Base-by-base conservation (phyloP, 2,113 vertebrate genomes). In the Helogale parvula region DNA sequence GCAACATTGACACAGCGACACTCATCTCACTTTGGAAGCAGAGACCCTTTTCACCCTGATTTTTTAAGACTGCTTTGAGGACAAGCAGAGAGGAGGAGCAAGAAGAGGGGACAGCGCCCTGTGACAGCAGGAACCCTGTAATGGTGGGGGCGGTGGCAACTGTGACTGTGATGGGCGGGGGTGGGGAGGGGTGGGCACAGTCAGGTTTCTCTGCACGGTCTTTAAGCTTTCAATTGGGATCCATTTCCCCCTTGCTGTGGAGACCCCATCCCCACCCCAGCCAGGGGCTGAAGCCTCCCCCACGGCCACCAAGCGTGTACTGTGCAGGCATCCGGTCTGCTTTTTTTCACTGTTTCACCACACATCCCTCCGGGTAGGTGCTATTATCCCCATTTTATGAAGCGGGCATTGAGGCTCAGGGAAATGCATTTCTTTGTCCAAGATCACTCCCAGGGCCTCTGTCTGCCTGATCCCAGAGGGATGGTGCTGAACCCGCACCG, bases 381-480 rank as follows among this genome's bases (percentile, higher is more conserved):
- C 88, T 77, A 17, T 72, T 93, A 66, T 86, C 69, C 80, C 38
- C 5, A 23, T 89, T 60, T 96, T 60, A 21, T 38, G 92, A 93
- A 3, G 15, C 94, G 84, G 87, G 72, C 94, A 81, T 76, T 94
- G 83, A 95, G 84, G 74, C 92, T 95, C 93, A 17, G 17, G 60
- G 86, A 50, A 57, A 33, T 10, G 47, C 23, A 8, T 72, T 90
- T 88, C 92, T 98, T 98, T 98, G 98, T 98, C 88, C 93, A 68
- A 45, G 81, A 35, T 89, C 38, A 45, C 47, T 83, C 77, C 69
- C 38, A 69, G 54, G 80, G n/a, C 38, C 21, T 29, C 54, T 4
- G 14, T 4, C 54, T 16, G 50, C 57, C 35, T 1, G 72, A 35
- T 11, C 50, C 35, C 77, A 35, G 81, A 19, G 33, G 16, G 21